Conservation (phyloP, 2,888 invertebrate genomes). For the Macaria notata region DNA sequence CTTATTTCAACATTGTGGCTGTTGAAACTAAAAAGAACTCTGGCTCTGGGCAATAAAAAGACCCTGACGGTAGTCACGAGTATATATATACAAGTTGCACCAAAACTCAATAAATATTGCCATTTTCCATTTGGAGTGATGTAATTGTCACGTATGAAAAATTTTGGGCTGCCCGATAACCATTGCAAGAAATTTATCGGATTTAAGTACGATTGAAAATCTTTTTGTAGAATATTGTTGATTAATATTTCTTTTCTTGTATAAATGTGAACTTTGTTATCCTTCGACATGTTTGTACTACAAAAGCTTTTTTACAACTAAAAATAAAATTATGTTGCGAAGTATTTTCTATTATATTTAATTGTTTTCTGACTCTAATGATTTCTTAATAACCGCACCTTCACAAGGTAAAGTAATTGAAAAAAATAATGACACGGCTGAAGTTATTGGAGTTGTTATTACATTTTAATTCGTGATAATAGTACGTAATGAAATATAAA, state of each 20-base stretch:
- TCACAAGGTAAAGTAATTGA: too few relatives aligned
- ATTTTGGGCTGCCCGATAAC: not conserved
- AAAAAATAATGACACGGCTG: too few relatives aligned
- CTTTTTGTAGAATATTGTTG: not conserved
- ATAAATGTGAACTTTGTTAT: not conserved
- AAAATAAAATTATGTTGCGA: too few relatives aligned
- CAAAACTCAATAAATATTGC: not conserved
- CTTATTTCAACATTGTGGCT: not conserved
- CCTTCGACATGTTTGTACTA: not conserved
- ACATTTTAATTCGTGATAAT: too few relatives aligned
- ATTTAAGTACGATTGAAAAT: not conserved
- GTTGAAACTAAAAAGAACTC: not conserved
- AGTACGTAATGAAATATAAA: too few relatives aligned
- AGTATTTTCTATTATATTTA: too few relatives aligned
- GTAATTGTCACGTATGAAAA: not conserved
- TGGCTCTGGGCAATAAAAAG: not conserved
- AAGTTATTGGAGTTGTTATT: too few relatives aligned
- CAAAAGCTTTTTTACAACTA: too few relatives aligned
- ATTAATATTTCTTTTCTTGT: not conserved
- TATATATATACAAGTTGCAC: not conserved
- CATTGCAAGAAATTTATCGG: slow-evolving; percentile 1
- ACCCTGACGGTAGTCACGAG: not conserved
- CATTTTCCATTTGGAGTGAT: not conserved
- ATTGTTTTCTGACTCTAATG: too few relatives aligned
- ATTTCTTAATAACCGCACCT: too few relatives aligned